These are phyloP conservation scores for Epiblema foenella DNA, from an alignment of 2,888 invertebrate genomes.

Conservation along the genomic window DNA sequence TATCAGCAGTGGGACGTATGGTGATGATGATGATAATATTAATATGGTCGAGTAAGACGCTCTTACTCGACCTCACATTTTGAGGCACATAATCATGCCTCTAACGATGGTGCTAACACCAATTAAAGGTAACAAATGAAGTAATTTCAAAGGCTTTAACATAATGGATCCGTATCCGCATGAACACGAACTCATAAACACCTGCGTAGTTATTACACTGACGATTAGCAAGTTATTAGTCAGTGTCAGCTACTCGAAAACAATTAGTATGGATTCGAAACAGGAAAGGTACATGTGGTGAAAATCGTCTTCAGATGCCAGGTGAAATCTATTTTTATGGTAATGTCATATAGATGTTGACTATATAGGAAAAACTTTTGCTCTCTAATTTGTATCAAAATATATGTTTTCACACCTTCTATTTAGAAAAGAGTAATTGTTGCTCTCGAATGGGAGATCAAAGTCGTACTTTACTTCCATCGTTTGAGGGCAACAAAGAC, in stretches of 20 bases:
- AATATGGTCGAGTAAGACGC: not conserved
- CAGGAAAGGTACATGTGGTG: not conserved
- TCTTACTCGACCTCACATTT: conserved; percentile 1
- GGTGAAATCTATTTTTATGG: too few species aligned
- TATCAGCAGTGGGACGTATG: too few species aligned
- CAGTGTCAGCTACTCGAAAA: not conserved
- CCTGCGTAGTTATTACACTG: not conserved
- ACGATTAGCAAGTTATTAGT: not conserved
- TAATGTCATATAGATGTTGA: too few species aligned
- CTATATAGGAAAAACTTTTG: too few species aligned
- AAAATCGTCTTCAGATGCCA: too few species aligned
- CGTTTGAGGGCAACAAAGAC: too few species aligned
- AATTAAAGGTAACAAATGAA: conserved; percentile 13
- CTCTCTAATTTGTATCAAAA: too few species aligned
- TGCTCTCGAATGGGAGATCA: too few species aligned
- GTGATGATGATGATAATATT: too few species aligned
- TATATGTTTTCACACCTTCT: too few species aligned
- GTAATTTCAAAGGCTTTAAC: conserved; percentile 7
- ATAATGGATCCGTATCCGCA: not conserved
- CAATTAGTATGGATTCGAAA: not conserved
- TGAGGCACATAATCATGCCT: not conserved
- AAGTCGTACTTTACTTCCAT: too few species aligned
- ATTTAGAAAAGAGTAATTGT: too few species aligned
- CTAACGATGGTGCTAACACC: not conserved
- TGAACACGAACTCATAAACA: conserved; percentile 15